Percentiles rank a stretch among this genome's conserved stretches.
Conservation (phyloP, 1,140 invertebrate genomes). For the Zaprionus gabonicus region DNA sequence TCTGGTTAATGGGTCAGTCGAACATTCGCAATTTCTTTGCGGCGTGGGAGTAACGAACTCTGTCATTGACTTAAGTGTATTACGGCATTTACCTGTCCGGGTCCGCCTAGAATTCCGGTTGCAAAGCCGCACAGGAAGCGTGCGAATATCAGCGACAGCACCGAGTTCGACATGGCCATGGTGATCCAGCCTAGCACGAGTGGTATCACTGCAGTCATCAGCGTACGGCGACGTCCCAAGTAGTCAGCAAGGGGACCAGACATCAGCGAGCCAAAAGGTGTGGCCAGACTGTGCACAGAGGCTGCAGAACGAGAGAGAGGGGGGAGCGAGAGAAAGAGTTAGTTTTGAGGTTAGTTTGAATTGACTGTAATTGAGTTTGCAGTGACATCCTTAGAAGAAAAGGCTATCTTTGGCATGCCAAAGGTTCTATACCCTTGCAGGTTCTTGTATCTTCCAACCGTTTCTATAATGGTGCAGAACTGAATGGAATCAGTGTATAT, state of each 20-base stretch:
- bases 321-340: background rate
- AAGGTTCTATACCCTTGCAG: too few relatives aligned
- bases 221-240: constrained; percentile 86
- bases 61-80: constrained; percentile 18
- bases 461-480: too few relatives aligned
- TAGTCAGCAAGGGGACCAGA: constrained; percentile 88
- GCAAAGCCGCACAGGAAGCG: constrained; percentile 89
- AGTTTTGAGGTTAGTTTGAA: constrained; percentile 1
- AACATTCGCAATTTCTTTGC: constrained; percentile 11
- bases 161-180: constrained; percentile 86
- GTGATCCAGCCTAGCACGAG: constrained; percentile 88
- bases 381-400: too few relatives aligned
- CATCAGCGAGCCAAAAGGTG: constrained; percentile 87
- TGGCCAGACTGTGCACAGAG: constrained; percentile 88
- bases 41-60: constrained; percentile 31
- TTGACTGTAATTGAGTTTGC: too few relatives aligned
- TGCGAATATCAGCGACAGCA: constrained; percentile 87
- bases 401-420: too few relatives aligned
- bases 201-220: constrained; percentile 87
- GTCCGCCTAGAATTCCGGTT: constrained; percentile 89
- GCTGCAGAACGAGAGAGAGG: constrained; percentile 84
- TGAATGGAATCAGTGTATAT: too few relatives aligned
- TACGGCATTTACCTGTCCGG: constrained; percentile 86
- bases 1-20: constrained; percentile 72
- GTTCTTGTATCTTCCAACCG: accelerated